Percentiles rank a stretch among this genome's conserved stretches.
These are phyloP conservation scores for Clusia tigrina DNA, from an alignment of 2,888 invertebrate species.

Conservation along the genomic window DNA sequence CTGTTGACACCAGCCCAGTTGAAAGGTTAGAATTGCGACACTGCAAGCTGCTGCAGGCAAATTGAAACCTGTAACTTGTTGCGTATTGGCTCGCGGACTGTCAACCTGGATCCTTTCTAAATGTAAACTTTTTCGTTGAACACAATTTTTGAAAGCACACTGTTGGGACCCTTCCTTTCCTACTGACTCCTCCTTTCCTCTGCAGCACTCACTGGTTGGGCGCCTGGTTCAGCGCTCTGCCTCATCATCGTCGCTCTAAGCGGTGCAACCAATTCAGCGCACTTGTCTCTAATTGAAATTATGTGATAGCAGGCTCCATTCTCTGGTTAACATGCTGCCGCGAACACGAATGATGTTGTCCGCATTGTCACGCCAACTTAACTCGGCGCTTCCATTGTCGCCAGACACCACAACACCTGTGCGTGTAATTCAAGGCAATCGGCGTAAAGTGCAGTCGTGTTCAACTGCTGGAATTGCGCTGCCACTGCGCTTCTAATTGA, in stretches of 20 bases:
- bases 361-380: background rate
- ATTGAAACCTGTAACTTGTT: too few relatives aligned
- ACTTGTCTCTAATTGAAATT: conserved; percentile 21
- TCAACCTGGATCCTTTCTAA: too few relatives aligned
- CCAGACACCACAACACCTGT: background rate
- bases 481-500: conserved; percentile 36
- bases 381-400: conserved; percentile 18
- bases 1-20: too few relatives aligned
- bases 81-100: too few relatives aligned
- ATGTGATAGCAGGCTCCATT: conserved; percentile 30
- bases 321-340: conserved; percentile 27
- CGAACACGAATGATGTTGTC: conserved; percentile 18
- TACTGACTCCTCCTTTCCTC: background rate
- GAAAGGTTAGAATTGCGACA: too few relatives aligned
- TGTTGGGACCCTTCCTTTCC: conserved; percentile 1
- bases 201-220: too few relatives aligned
- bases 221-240: too few relatives aligned
- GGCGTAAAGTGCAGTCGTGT: background rate
- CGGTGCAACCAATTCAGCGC: conserved; percentile 1
- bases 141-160: too few relatives aligned
- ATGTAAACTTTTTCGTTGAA: too few relatives aligned
- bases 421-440: background rate
- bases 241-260: too few relatives aligned
- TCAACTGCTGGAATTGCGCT: background rate
- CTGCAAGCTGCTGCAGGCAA: too few relatives aligned